phyloP scores from a whole-genome alignment of 2,113 vertebrate species.

The Menidia beryllina region DNA sequence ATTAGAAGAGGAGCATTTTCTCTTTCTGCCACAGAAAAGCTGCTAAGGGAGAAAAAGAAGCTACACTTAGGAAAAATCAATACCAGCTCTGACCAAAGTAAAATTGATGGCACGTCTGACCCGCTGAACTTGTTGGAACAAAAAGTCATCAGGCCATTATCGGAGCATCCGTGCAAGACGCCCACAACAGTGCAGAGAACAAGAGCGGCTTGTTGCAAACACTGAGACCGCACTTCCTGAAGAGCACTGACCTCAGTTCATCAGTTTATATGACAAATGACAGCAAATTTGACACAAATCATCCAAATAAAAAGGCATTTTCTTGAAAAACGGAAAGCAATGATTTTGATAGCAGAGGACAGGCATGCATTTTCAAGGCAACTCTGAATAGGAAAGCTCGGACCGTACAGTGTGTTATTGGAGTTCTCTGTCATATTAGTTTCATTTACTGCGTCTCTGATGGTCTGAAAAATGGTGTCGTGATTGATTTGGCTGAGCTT shows the following conservation, averaged over 20 bases:
- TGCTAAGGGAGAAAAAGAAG: slow-evolving; percentile 64
- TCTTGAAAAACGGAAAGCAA: not conserved
- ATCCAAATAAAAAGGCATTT: not conserved
- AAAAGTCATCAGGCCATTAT: slow-evolving; percentile 70
- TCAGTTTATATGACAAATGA: not conserved
- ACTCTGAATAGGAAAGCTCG: not conserved
- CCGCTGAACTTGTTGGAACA: slow-evolving; percentile 69
- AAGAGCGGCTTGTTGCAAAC: slow-evolving; percentile 38
- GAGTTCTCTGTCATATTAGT: slow-evolving; percentile 22
- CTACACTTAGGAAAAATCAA: slow-evolving; percentile 65
- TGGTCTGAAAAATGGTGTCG: slow-evolving; percentile 33
- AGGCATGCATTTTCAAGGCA: slow-evolving; percentile 3
- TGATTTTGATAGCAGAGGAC: not conserved
- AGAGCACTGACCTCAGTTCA: not conserved
- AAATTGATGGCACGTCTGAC: slow-evolving; percentile 69
- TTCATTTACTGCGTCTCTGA: slow-evolving; percentile 15
- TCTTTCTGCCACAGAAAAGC: slow-evolving; percentile 41
- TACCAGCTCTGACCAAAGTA: slow-evolving; percentile 54
- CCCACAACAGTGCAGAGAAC: slow-evolving; percentile 27
- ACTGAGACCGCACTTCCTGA: not conserved
- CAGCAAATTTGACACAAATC: not conserved
- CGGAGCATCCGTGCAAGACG: slow-evolving; percentile 44
- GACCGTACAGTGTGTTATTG: not conserved
- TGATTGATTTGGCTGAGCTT: slow-evolving; percentile 58
- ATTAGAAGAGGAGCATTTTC: slow-evolving; percentile 42